Conservation (phyloP, 2,888 invertebrate genomes). For the Acleris holmiana region DNA sequence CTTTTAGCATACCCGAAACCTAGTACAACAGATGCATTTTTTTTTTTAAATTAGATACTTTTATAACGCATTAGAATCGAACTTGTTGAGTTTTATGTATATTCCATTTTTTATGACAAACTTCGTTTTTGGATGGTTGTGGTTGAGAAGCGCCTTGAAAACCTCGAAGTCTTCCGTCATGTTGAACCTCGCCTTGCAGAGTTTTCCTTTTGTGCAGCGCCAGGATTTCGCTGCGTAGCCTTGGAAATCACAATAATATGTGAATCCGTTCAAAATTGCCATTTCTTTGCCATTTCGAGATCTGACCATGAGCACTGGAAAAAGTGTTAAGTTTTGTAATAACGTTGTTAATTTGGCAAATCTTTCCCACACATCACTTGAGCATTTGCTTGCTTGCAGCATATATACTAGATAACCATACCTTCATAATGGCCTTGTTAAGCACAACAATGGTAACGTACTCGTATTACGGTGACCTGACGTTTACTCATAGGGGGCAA, state of each 20-base stretch:
- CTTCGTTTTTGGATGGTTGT: constrained; percentile 45
- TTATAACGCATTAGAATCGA: not conserved
- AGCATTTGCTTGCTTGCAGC: too few species aligned
- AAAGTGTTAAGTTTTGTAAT: not conserved
- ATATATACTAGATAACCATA: too few species aligned
- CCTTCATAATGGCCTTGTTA: too few species aligned
- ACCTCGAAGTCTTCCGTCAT: constrained; percentile 6
- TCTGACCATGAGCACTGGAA: constrained; percentile 19
- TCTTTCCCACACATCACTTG: too few species aligned
- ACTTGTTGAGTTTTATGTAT: constrained; percentile 36
- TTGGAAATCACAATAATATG: constrained; percentile 29
- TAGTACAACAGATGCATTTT: not conserved
- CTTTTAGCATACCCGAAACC: not conserved
- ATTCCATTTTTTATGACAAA: constrained; percentile 44
- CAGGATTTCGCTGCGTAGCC: constrained; percentile 5
- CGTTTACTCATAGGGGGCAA: too few species aligned
- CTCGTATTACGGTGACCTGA: too few species aligned
- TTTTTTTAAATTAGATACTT: not conserved
- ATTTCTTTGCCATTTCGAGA: constrained; percentile 33
- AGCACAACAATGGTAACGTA: too few species aligned
- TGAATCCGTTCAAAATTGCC: constrained; percentile 37
- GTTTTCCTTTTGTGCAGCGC: constrained; percentile 29
- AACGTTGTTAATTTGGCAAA: not conserved
- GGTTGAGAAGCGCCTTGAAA: constrained; percentile 38
- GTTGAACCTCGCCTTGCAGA: constrained; percentile 26